phyloP scores from a whole-genome alignment of 2,888 invertebrate genomes.

The Choristoneura rosaceana region DNA sequence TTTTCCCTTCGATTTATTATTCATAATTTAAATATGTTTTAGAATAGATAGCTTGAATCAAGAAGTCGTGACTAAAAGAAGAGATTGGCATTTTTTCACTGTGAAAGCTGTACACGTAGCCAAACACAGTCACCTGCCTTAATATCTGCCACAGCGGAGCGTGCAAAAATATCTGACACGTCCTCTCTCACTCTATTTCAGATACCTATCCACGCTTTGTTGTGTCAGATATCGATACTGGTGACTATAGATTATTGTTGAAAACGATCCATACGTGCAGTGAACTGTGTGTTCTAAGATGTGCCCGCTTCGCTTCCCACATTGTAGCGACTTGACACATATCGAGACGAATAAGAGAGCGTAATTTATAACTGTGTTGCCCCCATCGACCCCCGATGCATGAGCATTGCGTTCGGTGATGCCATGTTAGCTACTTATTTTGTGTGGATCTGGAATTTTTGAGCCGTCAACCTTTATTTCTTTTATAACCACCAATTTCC shows the following conservation, averaged over 20 bases:
- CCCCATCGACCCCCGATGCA: slow-evolving; percentile 16
- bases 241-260: neutral
- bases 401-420: slow-evolving; percentile 30
- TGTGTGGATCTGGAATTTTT: neutral
- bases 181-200: too few relatives aligned
- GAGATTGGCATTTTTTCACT: too few relatives aligned
- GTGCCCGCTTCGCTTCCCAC: slow-evolving; percentile 57
- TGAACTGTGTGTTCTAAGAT: neutral
- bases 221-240: too few relatives aligned
- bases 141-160: too few relatives aligned
- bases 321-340: slow-evolving; percentile 56
- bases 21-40: too few relatives aligned
- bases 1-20: too few relatives aligned
- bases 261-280: neutral
- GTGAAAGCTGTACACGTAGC: too few relatives aligned
- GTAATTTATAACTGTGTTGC: slow-evolving; percentile 60
- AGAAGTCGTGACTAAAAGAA: neutral
- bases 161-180: too few relatives aligned
- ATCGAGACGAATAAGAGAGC: slow-evolving; percentile 48
- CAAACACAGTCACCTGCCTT: too few relatives aligned
- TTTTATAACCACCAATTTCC: too few relatives aligned
- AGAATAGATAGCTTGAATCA: neutral
- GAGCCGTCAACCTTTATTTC: neutral
- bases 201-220: too few relatives aligned
- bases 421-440: neutral